phyloP scores from a whole-genome alignment of 2,797 vertebrate genomes.

The Schizothorax lantsangensis region DNA sequence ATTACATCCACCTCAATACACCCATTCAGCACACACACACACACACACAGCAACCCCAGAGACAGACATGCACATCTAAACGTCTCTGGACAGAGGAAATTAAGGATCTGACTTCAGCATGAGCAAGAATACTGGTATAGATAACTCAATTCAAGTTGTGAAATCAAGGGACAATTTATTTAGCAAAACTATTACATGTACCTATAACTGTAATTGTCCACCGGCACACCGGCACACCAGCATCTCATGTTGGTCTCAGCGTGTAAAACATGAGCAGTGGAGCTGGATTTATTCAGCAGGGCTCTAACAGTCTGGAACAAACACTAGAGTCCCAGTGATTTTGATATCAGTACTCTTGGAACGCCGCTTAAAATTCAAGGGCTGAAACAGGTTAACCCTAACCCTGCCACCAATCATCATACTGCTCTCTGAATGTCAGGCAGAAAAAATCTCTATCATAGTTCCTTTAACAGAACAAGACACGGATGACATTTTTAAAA shows the following conservation, averaged over 20 bases:
- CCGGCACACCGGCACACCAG: background rate
- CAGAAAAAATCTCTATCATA: no score
- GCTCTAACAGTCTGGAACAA: no score
- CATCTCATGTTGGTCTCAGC: background rate
- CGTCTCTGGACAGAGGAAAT: background rate
- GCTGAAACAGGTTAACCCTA: background rate
- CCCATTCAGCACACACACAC: conserved; percentile 43
- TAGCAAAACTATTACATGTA: background rate
- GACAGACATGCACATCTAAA: background rate
- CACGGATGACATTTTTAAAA: background rate
- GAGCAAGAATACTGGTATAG: background rate
- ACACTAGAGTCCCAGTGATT: background rate
- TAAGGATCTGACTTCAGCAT: background rate
- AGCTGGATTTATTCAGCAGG: background rate
- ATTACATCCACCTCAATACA: conserved; percentile 45
- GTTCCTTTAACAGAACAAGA: background rate
- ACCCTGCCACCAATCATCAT: background rate
- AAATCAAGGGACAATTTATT: background rate
- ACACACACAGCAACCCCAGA: background rate
- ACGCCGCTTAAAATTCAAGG: background rate
- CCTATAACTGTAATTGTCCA: background rate
- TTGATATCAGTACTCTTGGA: background rate
- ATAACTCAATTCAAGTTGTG: background rate
- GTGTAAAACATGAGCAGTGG: background rate
- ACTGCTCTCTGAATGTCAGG: background rate